phyloP scores from a whole-genome alignment of 2,797 vertebrate species.

The Brachymystax lenok region DNA sequence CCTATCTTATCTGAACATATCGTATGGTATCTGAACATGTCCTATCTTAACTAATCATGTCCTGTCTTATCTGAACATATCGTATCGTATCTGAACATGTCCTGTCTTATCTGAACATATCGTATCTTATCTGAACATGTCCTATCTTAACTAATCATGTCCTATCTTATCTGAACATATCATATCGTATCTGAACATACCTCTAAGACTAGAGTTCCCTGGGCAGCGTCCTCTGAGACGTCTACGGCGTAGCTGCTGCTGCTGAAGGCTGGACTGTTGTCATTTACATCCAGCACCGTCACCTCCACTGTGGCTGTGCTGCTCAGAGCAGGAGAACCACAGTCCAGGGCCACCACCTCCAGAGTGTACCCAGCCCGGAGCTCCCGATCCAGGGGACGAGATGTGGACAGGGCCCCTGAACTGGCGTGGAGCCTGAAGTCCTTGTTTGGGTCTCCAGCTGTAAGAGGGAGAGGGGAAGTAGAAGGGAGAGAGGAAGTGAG shows the following conservation, averaged over 20 bases:
- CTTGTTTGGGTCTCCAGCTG: slow-evolving; percentile 83
- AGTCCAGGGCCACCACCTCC: slow-evolving; percentile 83
- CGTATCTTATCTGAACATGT: too few species aligned
- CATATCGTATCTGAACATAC: slow-evolving; percentile 35
- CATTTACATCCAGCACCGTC: slow-evolving; percentile 89
- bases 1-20: too few species aligned
- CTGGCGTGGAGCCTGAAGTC: slow-evolving; percentile 83
- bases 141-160: slow-evolving; percentile 71
- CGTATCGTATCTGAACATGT: too few species aligned
- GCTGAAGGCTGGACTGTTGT: slow-evolving; percentile 86
- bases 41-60: too few species aligned
- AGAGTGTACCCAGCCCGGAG: slow-evolving; percentile 77
- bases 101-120: not conserved
- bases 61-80: too few species aligned
- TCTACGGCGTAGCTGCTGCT: slow-evolving; percentile 80
- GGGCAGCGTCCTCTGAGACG: slow-evolving; percentile 82
- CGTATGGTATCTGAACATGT: too few species aligned
- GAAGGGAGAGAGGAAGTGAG: too few species aligned
- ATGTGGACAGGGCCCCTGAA: slow-evolving; percentile 86
- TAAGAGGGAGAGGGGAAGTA: slow-evolving; percentile 5
- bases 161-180: slow-evolving; percentile 59
- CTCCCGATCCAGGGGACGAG: slow-evolving; percentile 86
- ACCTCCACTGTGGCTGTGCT: slow-evolving; percentile 81
- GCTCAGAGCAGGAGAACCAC: slow-evolving; percentile 81
- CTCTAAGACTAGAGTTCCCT: slow-evolving; percentile 78